phyloP scores from a whole-genome alignment of 2,888 invertebrate species.

The Watsonalla cultraria region DNA sequence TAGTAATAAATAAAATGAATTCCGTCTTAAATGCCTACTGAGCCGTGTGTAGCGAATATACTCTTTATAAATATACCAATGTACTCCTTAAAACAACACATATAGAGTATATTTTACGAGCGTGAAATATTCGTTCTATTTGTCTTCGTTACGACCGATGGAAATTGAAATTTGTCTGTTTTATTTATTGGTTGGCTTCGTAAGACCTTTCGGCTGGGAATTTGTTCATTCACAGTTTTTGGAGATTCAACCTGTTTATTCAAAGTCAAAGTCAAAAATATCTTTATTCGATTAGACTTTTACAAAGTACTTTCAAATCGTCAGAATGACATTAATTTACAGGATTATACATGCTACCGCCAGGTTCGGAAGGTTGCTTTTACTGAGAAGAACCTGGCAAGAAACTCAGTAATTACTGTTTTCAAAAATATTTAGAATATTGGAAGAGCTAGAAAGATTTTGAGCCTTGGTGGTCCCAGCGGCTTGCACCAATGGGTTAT shows the following conservation, averaged over 20 bases:
- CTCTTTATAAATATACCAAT: background rate
- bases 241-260: background rate
- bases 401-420: too few relatives aligned
- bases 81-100: background rate
- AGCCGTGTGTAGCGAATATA: background rate
- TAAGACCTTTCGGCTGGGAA: background rate
- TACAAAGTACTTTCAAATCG: too few relatives aligned
- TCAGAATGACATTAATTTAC: too few relatives aligned
- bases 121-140: background rate
- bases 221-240: background rate
- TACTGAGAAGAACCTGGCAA: too few relatives aligned
- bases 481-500: too few relatives aligned
- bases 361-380: too few relatives aligned
- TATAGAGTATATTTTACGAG: background rate
- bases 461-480: too few relatives aligned
- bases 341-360: too few relatives aligned
- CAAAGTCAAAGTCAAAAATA: too few relatives aligned
- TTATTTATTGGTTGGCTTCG: background rate
- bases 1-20: background rate
- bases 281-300: too few relatives aligned
- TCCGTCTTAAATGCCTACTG: background rate
- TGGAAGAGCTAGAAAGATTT: too few relatives aligned
- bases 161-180: background rate
- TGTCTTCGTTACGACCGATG: background rate
- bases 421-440: too few relatives aligned